Evolutionary conservation across 2,797 vertebrate species (phyloP), one percentile per base, ranked within the genome.

Genomic region (Clamator glandarius): DNA sequence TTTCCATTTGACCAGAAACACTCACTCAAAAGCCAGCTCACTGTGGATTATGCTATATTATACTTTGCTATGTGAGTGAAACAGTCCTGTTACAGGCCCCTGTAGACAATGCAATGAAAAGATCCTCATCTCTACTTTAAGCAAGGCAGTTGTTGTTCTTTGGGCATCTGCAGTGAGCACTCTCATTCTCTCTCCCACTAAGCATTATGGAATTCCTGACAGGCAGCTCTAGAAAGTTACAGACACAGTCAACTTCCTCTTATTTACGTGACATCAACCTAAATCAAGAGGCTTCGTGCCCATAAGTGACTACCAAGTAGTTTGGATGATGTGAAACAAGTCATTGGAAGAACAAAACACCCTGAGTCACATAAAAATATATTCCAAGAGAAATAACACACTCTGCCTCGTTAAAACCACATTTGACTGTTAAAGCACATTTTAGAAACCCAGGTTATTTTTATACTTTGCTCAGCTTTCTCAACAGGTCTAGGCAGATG

Each of bases 331-430:
- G 80, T 84, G 75, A 91, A 91, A 94, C 89, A 90, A 95, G 68
- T 74, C 87, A 88, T 42, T 92, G 39, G 10, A 92, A 92, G 88
- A 93, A 87, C 70, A 96, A 94, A 92, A 94, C 83, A 90, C 46
- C 79, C 77, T 89, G 92, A 96, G 83, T 95, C 93, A 96, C 72
- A 74, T 62, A 74, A 93, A 88, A 90, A 91, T 64, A 69, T 67
- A 93, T 87, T 96, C 57, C 70, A 80, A 74, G 41, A 93, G 80
- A 91, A 94, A 52, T 50, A 94, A 82, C 58, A 82, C 13, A 33
- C 55, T 57, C 89, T 87, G 74, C 26, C 74, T 96, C 68, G 93
- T 91, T 91, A 93, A 92, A 88, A 84, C 17, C 31, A 70, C 41
- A 58, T 86, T 12, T 79, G 80, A 93, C 67, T 91, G 42, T 26